Percentiles rank a stretch among this genome's conserved stretches.
Conservation (phyloP, 2,113 vertebrate genomes). For the Arizona elegans region DNA sequence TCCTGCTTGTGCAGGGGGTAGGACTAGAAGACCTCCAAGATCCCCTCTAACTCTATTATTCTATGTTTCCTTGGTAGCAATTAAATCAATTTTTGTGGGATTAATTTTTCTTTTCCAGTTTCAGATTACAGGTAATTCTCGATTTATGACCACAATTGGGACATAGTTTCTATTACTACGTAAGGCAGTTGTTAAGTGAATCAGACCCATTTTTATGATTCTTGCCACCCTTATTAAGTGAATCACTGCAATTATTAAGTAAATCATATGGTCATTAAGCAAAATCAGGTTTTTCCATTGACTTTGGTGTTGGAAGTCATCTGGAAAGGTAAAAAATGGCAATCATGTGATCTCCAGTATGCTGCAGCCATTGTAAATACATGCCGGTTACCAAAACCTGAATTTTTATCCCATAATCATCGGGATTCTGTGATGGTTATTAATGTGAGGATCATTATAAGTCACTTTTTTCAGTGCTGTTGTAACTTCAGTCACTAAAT, state of each 20-base stretch:
- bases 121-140: not conserved
- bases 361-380: not conserved
- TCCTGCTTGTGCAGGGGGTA: no score
- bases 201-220: not conserved
- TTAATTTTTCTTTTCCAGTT: not conserved
- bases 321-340: not conserved
- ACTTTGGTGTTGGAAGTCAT: not conserved
- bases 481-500: not conserved
- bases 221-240: not conserved
- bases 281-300: not conserved
- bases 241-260: not conserved
- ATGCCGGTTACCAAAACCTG: not conserved
- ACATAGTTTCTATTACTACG: no score
- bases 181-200: not conserved
- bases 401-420: not conserved
- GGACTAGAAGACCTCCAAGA: no score
- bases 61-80: not conserved
- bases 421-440: not conserved
- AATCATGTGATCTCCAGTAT: no score
- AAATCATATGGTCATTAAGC: not conserved
- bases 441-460: not conserved
- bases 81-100: not conserved
- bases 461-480: not conserved
- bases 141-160: not conserved
- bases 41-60: no score